These are phyloP conservation scores for Pteronura brasiliensis DNA, from an alignment of 2,113 vertebrate genomes.

Conservation along the genomic window DNA sequence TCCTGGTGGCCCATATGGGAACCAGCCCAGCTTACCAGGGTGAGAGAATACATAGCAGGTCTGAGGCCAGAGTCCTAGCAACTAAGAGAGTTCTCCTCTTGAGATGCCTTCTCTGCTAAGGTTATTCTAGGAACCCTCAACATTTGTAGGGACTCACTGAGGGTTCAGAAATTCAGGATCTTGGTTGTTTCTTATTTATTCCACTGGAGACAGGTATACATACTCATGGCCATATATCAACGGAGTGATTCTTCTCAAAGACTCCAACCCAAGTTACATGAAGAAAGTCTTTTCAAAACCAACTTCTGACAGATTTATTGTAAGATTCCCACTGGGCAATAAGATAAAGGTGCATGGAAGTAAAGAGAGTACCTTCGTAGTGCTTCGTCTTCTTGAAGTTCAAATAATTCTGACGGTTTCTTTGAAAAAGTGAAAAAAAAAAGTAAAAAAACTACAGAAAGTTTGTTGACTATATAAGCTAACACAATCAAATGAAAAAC, in stretches of 20 bases:
- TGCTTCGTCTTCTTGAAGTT: slow-evolving; percentile 89
- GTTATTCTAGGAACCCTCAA: background rate
- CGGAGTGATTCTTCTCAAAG: background rate
- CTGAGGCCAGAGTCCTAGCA: background rate
- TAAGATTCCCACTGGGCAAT: background rate
- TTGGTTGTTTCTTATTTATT: background rate
- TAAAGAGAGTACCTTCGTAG: slow-evolving; percentile 87
- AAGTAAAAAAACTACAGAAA: slow-evolving; percentile 5
- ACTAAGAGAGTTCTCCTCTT: background rate
- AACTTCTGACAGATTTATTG: background rate
- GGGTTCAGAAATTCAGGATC: background rate
- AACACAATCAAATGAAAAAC: background rate
- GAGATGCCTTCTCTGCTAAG: background rate
- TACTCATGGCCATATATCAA: background rate
- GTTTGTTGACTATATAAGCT: background rate
- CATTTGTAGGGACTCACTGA: background rate
- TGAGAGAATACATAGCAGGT: accelerated
- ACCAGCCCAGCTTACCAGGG: background rate
- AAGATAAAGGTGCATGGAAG: accelerated
- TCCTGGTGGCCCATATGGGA: background rate
- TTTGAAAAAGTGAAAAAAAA: slow-evolving; percentile 65
- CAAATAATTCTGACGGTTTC: slow-evolving; percentile 82
- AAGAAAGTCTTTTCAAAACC: background rate
- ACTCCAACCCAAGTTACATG: background rate
- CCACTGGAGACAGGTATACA: background rate